These are phyloP conservation scores for Chaetorhynchus papuensis DNA, from an alignment of 2,113 vertebrate genomes.

Conservation along the genomic window DNA sequence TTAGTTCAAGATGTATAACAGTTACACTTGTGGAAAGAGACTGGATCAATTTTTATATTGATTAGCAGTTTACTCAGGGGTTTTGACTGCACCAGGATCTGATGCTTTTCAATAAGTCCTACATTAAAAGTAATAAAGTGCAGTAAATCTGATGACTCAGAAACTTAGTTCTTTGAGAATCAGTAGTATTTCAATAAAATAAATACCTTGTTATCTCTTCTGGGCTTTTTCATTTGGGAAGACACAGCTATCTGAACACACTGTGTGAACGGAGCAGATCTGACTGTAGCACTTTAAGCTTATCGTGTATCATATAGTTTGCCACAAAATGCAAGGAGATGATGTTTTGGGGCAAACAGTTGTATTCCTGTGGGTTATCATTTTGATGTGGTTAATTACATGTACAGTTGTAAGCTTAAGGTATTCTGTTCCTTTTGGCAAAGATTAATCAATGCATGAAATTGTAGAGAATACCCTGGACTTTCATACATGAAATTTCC, in stretches of 20 bases:
- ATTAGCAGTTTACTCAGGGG: not conserved
- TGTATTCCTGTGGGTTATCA: not conserved
- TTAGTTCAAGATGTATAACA: not conserved
- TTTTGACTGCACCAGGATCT: not conserved
- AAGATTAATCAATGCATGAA: not conserved
- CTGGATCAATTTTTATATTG: not conserved
- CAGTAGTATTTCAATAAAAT: not conserved
- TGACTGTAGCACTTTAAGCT: not conserved
- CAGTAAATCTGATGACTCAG: not conserved
- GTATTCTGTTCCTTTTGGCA: not conserved
- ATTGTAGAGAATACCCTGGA: not conserved
- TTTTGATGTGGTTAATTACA: constrained; percentile 16
- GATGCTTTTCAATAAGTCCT: constrained; percentile 2
- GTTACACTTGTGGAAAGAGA: not conserved
- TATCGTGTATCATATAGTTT: not conserved
- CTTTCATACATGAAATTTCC: not conserved
- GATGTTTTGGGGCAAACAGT: not conserved
- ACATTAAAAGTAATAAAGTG: not conserved
- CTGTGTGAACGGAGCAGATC: not conserved
- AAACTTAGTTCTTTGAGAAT: not conserved
- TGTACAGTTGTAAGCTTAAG: not conserved
- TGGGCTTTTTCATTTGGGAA: not conserved
- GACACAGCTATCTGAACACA: not conserved
- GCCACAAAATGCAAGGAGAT: not conserved
- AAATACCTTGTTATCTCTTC: not conserved